Evolutionary conservation across 2,888 invertebrate genomes (phyloP), one percentile per base, ranked within the genome.

Genomic region (Pollenia labialis): DNA sequence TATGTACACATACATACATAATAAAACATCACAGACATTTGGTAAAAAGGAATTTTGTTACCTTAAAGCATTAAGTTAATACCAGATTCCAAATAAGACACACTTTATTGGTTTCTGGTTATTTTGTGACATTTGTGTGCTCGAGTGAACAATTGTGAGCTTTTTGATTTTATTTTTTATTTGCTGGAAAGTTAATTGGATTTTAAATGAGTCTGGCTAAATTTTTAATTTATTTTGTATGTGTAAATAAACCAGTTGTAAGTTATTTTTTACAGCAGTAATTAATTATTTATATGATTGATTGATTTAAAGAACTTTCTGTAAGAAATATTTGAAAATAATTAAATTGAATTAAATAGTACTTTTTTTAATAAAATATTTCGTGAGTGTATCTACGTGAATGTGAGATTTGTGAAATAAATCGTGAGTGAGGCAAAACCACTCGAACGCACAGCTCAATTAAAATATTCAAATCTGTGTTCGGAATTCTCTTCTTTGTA

Each of bases 161-260:
- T 32, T 79, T 18, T 23, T 50, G 42, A 16, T 76, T 44, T 16
- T n/a, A 14, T 54, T n/a, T 54, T 72, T 64, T 66, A 62, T 74
- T 32, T 74, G n/a, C 6, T 60, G 9, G n/a, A 85, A 80, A 75
- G 76, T 81, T 81, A 81, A 85, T 85, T 69, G 81, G 44, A 81
- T 81, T 85, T 76, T 81, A 85, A 77, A 77, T 81, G 56, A 71
- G 42, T 50, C 23, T 8, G 72, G 58, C 54, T 66, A 40, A 14
- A 60, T 32, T 72, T 42, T 32, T 4, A 0, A 42, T 42, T 32
- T 60, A 11, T 44, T 50, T 14, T 48, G n/a, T 54, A 40, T 58
- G 11, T 58, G 1, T 11, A 40, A 40, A 16, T 10, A 12, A 6
- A 12, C 18, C 42, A 68, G n/a, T 56, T 12, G 32, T 32, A 32